Evolutionary conservation across 2,797 vertebrate genomes (phyloP).

Genomic region (Malacoctenus gilli): DNA sequence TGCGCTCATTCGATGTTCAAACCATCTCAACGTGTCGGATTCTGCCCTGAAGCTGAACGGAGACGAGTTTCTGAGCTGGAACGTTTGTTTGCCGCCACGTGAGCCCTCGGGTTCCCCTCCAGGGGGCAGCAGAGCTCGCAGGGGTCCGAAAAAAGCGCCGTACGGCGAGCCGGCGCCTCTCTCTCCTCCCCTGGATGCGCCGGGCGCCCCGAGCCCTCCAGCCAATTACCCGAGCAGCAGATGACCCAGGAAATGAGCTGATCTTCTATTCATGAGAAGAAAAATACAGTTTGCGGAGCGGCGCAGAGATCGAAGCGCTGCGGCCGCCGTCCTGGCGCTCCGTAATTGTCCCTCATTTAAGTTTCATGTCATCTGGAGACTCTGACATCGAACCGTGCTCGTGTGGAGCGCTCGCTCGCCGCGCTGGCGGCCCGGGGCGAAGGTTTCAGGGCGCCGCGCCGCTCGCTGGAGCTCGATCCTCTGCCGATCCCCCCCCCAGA

Average conservation of each 20-base stretch:
- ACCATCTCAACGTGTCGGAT: too few relatives aligned
- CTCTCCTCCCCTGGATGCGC: constrained; percentile 20
- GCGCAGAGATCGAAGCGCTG: constrained; percentile 47
- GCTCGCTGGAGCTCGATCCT: too few relatives aligned
- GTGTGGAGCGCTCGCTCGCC: not conserved
- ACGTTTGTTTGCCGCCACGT: too few relatives aligned
- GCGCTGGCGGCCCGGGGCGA: constrained; percentile 34
- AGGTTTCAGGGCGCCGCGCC: constrained; percentile 17
- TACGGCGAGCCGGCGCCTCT: not conserved
- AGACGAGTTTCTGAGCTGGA: too few relatives aligned
- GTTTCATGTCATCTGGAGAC: constrained; percentile 58
- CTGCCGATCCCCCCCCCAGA: too few relatives aligned
- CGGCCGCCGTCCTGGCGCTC: constrained; percentile 24
- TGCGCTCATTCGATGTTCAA: constrained; percentile 29
- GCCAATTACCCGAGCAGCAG: constrained; percentile 54
- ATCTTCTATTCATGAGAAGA: constrained; percentile 67
- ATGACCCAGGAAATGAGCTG: constrained; percentile 73
- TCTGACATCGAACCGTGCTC: constrained; percentile 34
- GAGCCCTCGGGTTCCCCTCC: too few relatives aligned
- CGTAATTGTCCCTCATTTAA: constrained; percentile 65
- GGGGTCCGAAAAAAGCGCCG: too few relatives aligned
- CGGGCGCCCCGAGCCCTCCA: constrained; percentile 35
- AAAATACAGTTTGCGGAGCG: constrained; percentile 61
- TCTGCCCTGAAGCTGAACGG: too few relatives aligned
- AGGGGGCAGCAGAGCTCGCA: too few relatives aligned